Evolutionary conservation across 1,140 invertebrate species (phyloP).

Genomic region (Bombus superbus): DNA sequence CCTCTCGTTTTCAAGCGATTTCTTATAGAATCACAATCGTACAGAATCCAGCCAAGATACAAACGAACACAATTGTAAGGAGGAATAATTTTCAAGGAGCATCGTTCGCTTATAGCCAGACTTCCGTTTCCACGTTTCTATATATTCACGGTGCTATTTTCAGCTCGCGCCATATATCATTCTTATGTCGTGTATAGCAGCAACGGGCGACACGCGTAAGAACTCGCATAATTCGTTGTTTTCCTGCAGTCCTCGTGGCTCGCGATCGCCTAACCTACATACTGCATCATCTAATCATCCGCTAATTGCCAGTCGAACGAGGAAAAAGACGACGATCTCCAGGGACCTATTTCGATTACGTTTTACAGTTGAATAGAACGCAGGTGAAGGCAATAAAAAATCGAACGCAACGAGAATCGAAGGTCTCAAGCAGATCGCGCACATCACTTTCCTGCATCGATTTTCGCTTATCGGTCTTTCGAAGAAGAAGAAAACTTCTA

Average conservation of each 20-base stretch:
- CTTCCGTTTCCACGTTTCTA: slow-evolving; percentile 2
- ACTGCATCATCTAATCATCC: slow-evolving; percentile 51
- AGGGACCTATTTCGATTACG: slow-evolving; percentile 36
- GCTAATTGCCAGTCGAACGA: slow-evolving; percentile 41
- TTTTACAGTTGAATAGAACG: background rate
- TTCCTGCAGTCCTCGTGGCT: background rate
- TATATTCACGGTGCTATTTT: slow-evolving; percentile 15
- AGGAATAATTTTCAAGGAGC: background rate
- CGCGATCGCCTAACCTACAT: slow-evolving; percentile 46
- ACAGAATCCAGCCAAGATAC: too few relatives aligned
- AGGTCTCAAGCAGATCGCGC: background rate
- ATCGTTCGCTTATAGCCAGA: background rate
- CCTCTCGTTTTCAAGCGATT: background rate
- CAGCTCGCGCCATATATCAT: background rate
- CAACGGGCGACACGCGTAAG: background rate
- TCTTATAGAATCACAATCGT: background rate
- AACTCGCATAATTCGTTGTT: slow-evolving; percentile 3
- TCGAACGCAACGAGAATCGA: background rate
- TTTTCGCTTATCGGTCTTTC: background rate
- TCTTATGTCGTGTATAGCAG: slow-evolving; percentile 5
- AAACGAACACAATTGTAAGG: background rate
- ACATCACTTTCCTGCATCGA: background rate
- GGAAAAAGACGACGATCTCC: slow-evolving; percentile 26
- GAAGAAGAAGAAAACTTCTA: background rate
- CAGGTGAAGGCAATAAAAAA: background rate